Conservation (phyloP, 2,888 invertebrate genomes). For the Drosophila anomalipes region DNA sequence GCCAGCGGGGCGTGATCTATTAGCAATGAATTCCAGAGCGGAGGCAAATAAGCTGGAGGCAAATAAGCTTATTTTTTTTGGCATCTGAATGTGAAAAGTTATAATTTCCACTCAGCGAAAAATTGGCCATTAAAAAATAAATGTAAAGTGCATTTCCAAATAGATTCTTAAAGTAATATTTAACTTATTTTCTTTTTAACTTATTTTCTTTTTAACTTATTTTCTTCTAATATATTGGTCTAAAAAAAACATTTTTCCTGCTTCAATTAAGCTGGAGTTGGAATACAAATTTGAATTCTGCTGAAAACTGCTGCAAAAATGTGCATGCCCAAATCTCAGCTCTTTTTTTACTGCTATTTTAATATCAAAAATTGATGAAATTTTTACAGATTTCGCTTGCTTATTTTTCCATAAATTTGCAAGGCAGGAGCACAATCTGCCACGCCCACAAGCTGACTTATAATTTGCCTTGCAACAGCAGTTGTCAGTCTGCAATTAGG, state of each 20-base stretch:
- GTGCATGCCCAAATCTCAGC: background rate
- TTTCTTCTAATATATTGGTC: background rate
- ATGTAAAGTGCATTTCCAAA: background rate
- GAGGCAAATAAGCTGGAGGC: too few relatives aligned
- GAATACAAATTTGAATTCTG: background rate
- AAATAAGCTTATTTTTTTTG: background rate
- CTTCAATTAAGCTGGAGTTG: background rate
- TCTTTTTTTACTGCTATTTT: background rate
- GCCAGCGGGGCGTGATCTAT: background rate
- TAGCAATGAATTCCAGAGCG: background rate
- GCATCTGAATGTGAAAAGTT: constrained; percentile 8
- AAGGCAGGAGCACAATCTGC: background rate
- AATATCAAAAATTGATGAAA: background rate
- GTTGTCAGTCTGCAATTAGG: constrained; percentile 39
- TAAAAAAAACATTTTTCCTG: background rate
- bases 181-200: too few relatives aligned
- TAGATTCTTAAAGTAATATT: background rate
- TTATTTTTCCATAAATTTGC: background rate
- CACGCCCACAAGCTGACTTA: constrained; percentile 51
- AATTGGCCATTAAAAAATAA: background rate
- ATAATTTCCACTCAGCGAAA: constrained; percentile 18
- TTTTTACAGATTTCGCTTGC: background rate
- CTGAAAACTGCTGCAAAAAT: background rate
- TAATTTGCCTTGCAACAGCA: constrained; percentile 21
- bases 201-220: too few relatives aligned